phyloP scores from a whole-genome alignment of 2,113 vertebrate species.

The Sminthopsis crassicaudata region DNA sequence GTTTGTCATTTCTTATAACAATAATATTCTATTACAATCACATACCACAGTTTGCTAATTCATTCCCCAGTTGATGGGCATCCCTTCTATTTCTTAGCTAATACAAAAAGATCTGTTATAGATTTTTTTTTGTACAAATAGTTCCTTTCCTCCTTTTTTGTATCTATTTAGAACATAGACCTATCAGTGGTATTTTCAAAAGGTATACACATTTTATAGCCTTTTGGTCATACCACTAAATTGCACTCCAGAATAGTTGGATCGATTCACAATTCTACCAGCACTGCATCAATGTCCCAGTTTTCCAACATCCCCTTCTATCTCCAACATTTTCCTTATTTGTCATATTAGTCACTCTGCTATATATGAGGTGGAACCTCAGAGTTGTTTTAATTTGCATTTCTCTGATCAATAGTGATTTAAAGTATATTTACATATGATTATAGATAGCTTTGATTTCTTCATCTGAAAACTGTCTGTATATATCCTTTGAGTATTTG shows the following conservation, averaged over 20 bases:
- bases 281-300: neutral
- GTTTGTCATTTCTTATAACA: too few relatives aligned
- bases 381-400: neutral
- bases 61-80: too few relatives aligned
- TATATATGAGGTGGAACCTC: neutral
- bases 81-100: neutral
- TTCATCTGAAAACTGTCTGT: neutral
- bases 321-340: neutral
- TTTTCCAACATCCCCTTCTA: neutral
- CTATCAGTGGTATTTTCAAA: neutral
- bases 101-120: neutral
- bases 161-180: neutral
- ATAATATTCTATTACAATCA: too few relatives aligned
- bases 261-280: neutral
- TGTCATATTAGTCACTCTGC: neutral
- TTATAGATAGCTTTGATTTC: neutral
- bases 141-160: neutral
- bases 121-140: neutral
- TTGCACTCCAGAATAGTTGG: neutral
- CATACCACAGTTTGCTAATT: too few relatives aligned
- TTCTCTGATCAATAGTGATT: neutral
- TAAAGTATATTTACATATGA: neutral
- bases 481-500: neutral
- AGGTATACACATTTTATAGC: neutral
- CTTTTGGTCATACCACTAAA: neutral